Evolutionary conservation across 2,888 invertebrate species (phyloP).

Genomic region (Tachina grossa): DNA sequence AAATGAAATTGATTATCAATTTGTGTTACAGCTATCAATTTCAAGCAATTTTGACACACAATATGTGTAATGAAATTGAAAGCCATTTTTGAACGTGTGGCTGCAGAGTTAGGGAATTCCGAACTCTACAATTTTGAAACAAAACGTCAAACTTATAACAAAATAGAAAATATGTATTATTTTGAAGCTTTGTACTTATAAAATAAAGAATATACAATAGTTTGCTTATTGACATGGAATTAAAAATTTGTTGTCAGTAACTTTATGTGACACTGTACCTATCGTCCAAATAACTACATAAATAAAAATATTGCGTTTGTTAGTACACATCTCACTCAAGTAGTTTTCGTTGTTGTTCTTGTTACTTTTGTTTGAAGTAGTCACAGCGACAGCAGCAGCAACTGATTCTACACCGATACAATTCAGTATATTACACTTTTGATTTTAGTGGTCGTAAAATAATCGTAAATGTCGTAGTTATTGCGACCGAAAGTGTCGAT

Average conservation of each 20-base stretch:
- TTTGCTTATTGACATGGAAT: too few relatives aligned
- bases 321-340: conserved; percentile 33
- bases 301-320: conserved; percentile 9
- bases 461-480: conserved; percentile 83
- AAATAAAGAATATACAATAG: too few relatives aligned
- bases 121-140: too few relatives aligned
- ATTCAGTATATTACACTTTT: conserved; percentile 82
- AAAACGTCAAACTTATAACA: too few relatives aligned
- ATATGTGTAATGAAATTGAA: too few relatives aligned
- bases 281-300: conserved; percentile 35
- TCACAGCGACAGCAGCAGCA: conserved; percentile 46
- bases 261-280: conserved; percentile 17
- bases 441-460: conserved; percentile 83
- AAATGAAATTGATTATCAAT: too few relatives aligned
- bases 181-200: too few relatives aligned
- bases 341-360: conserved; percentile 30
- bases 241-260: background rate
- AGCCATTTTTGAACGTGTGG: too few relatives aligned
- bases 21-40: too few relatives aligned
- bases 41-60: too few relatives aligned
- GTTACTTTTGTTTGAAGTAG: conserved; percentile 24
- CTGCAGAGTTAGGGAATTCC: too few relatives aligned
- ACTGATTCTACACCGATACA: conserved; percentile 73
- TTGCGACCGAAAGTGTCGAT: conserved; percentile 83
- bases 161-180: too few relatives aligned